Conservation (phyloP, 1,140 invertebrate genomes). For the Nymphalis io region DNA sequence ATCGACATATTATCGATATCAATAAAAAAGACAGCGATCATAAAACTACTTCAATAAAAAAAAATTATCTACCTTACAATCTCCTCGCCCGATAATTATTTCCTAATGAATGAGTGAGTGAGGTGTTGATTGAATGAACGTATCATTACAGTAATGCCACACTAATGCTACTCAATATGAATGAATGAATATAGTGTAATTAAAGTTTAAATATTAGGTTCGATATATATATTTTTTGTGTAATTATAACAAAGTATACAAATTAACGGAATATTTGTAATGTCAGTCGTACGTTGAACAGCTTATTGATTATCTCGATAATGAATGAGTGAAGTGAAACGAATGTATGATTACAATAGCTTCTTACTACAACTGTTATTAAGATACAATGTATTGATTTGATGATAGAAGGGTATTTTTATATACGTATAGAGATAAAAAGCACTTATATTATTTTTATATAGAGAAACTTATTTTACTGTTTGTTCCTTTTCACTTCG, state of each 20-base stretch:
- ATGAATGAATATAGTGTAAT: constrained; percentile 3
- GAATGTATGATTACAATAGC: neutral
- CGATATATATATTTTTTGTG: neutral
- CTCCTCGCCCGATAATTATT: constrained; percentile 4
- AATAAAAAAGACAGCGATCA: too few relatives aligned
- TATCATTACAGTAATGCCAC: constrained; percentile 21
- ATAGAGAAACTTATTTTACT: too few relatives aligned
- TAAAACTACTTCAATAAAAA: neutral
- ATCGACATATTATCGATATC: too few relatives aligned
- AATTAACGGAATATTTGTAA: neutral
- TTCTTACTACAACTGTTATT: neutral
- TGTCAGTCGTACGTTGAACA: neutral
- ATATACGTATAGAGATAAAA: too few relatives aligned
- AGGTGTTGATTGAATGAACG: constrained; percentile 26
- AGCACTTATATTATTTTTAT: too few relatives aligned
- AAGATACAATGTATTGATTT: neutral
- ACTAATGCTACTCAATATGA: neutral
- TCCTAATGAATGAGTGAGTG: constrained; percentile 10
- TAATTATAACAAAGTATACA: neutral
- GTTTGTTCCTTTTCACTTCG: too few relatives aligned
- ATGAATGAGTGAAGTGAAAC: constrained; percentile 4
- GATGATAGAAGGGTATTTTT: neutral
- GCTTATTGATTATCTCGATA: constrained; percentile 10
- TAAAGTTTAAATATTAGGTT: neutral
- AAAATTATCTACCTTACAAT: neutral